Base-by-base conservation (phyloP, 2,888 invertebrate species). In the Phalangium opilio region DNA sequence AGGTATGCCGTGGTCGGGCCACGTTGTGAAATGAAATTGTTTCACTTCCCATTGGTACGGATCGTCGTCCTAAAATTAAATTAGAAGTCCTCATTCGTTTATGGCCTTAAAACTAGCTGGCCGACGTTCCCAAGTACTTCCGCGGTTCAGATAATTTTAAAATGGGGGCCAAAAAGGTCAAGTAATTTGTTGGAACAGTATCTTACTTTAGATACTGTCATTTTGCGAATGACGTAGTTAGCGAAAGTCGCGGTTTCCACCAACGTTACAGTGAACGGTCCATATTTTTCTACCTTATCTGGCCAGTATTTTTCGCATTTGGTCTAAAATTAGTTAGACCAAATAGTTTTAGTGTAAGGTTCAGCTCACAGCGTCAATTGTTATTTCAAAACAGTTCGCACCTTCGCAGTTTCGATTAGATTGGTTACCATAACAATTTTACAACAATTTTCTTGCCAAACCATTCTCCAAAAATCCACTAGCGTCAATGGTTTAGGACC, bases 281-380 rank as follows among this genome's bases (percentile, higher is more conserved):
- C 44, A 41, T 47, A 46, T 18, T 21, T 36, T 14, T 19, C 5
- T 12, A 8, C 15, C 18, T 41, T 34, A 14, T 50, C 50, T 14
- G 47, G 20, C 50, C 50, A 50, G 41, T 50, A 50, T 32, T 50
- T 47, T 41, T 46, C 50, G 44, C 50, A 47, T 50, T 50, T 50
- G 15, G 12, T 18, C 50, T 50, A 21, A 14, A 33, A 34, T n/a
- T 27, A 19, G 5, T n/a, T 10, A 41, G 7, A 19, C 8, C 15
- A 41, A 41, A 17, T 15, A 2, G 14, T 36, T 36, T 36, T 12
- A 36, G 27, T 27, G 27, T 8, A 36, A 36, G 12, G 38, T 8
- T 2, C n/a, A 36, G 17, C 10, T 7, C 38, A 36, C 15, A 10
- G 8, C 12, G 12, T 8, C 38, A 5, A n/a, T 36, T 36, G 7